phyloP scores from a whole-genome alignment of 2,113 vertebrate genomes.

The Brachionichthys hirsutus region DNA sequence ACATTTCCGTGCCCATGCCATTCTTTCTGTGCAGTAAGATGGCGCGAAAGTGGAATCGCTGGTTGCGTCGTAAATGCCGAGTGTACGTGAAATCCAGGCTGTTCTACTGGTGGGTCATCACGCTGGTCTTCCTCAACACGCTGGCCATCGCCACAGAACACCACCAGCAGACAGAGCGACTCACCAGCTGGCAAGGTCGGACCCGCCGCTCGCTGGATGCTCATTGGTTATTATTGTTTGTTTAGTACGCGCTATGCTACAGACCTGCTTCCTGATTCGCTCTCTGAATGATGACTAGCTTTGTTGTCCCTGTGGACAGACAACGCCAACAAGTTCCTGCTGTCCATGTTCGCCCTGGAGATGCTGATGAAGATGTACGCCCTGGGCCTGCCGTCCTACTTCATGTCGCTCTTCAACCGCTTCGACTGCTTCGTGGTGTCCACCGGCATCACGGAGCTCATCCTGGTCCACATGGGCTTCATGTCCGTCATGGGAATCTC shows the following conservation, averaged over 20 bases:
- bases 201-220: not conserved
- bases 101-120: conserved; percentile 92
- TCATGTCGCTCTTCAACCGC: conserved; percentile 94
- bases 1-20: not conserved
- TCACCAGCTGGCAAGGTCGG: conserved; percentile 88
- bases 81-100: conserved; percentile 85
- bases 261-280: too few species aligned
- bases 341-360: conserved; percentile 86
- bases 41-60: conserved; percentile 86
- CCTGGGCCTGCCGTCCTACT: conserved; percentile 87
- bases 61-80: conserved; percentile 86
- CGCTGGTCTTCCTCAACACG: conserved; percentile 88
- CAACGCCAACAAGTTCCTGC: conserved; percentile 82
- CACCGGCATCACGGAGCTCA: conserved; percentile 84
- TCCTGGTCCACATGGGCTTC: conserved; percentile 82
- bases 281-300: too few species aligned
- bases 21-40: conserved; percentile 73
- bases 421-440: conserved; percentile 96
- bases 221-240: not conserved
- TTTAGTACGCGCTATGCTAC: too few species aligned
- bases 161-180: conserved; percentile 82
- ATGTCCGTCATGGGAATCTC: conserved; percentile 90
- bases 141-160: conserved; percentile 89
- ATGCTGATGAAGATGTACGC: conserved; percentile 96
- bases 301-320: conserved; percentile 68